A percentile compares a stretch with the other conserved stretches of the same genome.
Evolutionary conservation across 2,797 vertebrate genomes (phyloP).

Genomic region (Orientallactaga sibirica): DNA sequence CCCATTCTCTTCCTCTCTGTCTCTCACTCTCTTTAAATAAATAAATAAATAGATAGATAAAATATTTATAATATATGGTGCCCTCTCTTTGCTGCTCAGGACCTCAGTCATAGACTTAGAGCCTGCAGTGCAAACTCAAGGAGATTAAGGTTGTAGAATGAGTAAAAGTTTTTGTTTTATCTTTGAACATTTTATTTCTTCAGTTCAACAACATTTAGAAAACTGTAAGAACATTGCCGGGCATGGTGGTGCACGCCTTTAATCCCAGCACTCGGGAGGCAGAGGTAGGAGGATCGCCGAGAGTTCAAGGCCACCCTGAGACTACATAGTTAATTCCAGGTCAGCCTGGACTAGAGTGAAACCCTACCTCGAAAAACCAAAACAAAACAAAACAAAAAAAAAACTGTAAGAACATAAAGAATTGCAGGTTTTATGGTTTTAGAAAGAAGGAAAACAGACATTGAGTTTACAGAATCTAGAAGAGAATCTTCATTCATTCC

Average conservation of each 20-base stretch:
- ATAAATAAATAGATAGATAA: no score
- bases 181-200: constrained; percentile 67
- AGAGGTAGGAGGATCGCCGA: no score
- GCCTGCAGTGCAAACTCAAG: neutral
- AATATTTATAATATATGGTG: neutral
- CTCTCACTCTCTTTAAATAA: no score
- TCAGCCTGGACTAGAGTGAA: no score
- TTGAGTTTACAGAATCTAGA: neutral
- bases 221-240: neutral
- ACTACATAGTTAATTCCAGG: no score
- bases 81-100: neutral
- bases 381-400: no score
- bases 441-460: constrained; percentile 32
- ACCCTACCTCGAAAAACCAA: no score
- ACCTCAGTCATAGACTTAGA: neutral
- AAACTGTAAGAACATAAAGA: neutral
- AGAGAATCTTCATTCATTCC: constrained; percentile 18
- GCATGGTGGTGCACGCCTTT: no score
- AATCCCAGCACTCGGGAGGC: no score
- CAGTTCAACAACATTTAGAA: constrained; percentile 24
- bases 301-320: no score
- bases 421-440: constrained; percentile 44
- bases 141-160: neutral
- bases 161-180: neutral
- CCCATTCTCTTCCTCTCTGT: no score